These are phyloP conservation scores for Drosophila ustulata DNA, from an alignment of 2,888 invertebrate species.

Conservation along the genomic window DNA sequence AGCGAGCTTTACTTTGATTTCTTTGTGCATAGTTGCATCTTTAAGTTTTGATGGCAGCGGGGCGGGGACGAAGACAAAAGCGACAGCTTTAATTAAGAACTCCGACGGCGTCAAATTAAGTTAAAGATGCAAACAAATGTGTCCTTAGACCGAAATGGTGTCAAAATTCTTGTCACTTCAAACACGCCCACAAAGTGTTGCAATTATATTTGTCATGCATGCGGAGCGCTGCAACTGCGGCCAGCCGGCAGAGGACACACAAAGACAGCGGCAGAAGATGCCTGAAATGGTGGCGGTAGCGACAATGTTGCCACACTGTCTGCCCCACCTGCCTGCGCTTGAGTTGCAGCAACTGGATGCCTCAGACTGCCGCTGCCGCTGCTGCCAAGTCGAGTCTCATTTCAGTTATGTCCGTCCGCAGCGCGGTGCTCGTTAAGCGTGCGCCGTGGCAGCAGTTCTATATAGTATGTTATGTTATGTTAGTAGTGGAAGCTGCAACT, in stretches of 20 bases:
- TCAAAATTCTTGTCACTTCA: slow-evolving; percentile 72
- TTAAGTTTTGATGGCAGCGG: slow-evolving; percentile 1
- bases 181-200: slow-evolving; percentile 70
- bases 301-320: slow-evolving; percentile 33
- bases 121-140: slow-evolving; percentile 69
- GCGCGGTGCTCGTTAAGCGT: slow-evolving; percentile 46
- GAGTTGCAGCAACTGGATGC: slow-evolving; percentile 39
- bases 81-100: slow-evolving; percentile 59
- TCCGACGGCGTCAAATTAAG: slow-evolving; percentile 61
- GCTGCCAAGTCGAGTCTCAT: slow-evolving; percentile 47
- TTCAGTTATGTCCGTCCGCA: slow-evolving; percentile 37
- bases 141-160: slow-evolving; percentile 66
- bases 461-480: not conserved
- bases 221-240: slow-evolving; percentile 53
- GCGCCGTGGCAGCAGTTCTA: slow-evolving; percentile 25
- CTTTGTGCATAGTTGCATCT: not conserved
- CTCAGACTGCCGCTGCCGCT: not conserved
- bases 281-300: slow-evolving; percentile 33
- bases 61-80: slow-evolving; percentile 6
- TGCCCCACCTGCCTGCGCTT: slow-evolving; percentile 55
- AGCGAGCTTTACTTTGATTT: not conserved
- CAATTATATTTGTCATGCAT: slow-evolving; percentile 72
- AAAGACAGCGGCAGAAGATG: slow-evolving; percentile 31
- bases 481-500: slow-evolving; percentile 1
- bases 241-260: slow-evolving; percentile 28